Conservation (phyloP, 64 coral and sea anemone genomes). For the Trachythela sp. region DNA sequence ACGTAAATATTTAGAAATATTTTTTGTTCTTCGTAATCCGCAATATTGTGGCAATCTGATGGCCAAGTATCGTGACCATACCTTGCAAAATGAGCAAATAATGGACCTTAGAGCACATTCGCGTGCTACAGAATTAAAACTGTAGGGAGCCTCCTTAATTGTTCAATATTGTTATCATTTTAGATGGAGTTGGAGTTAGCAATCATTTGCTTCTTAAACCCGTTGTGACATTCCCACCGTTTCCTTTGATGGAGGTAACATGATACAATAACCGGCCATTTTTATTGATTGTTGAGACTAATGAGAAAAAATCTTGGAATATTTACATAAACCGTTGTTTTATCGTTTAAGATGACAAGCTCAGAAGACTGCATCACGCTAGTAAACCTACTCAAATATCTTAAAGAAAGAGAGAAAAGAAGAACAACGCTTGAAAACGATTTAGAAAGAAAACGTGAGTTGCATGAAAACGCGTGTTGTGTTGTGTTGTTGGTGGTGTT, state of each 20-base stretch:
- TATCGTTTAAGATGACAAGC: slow-evolving; percentile 50
- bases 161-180: slow-evolving; percentile 13
- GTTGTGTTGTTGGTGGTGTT: too few relatives aligned
- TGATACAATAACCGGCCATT: too few relatives aligned
- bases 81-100: too few relatives aligned
- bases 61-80: too few relatives aligned
- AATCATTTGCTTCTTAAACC: slow-evolving; percentile 64
- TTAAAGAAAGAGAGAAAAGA: slow-evolving; percentile 74
- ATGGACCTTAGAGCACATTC: too few relatives aligned
- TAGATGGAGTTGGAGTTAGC: slow-evolving; percentile 43
- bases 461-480: background rate
- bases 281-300: background rate
- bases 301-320: background rate
- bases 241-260: slow-evolving; percentile 76
- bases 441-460: slow-evolving; percentile 78
- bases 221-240: slow-evolving; percentile 63
- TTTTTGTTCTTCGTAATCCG: too few relatives aligned
- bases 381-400: slow-evolving; percentile 68
- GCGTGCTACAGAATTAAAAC: too few relatives aligned
- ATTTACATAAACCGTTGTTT: background rate
- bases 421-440: slow-evolving; percentile 74
- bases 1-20: too few relatives aligned
- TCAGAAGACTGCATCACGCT: slow-evolving; percentile 66
- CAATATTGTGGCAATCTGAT: too few relatives aligned
- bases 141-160: too few relatives aligned